Percentiles rank a stretch among this genome's conserved stretches.
Evolutionary conservation across 2,888 invertebrate species (phyloP).

Genomic region (Rhingia campestris): DNA sequence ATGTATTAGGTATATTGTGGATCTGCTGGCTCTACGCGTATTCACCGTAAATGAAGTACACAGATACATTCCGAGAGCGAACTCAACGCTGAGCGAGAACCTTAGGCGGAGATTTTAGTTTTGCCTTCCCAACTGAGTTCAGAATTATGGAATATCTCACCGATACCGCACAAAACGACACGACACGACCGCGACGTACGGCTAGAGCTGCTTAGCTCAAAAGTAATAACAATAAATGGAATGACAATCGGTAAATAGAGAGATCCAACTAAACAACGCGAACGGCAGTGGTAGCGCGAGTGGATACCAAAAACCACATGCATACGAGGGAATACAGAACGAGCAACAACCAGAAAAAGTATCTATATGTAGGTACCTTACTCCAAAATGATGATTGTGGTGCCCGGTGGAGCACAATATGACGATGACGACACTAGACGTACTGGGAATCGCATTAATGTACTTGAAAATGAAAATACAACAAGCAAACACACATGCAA

Average conservation of each 20-base stretch:
- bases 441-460: conserved; percentile 72
- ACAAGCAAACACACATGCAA: conserved; percentile 32
- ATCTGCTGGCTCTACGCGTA: conserved; percentile 43
- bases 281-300: conserved; percentile 8
- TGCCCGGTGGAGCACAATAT: conserved; percentile 15
- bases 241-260: conserved; percentile 71
- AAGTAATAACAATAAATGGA: conserved; percentile 66
- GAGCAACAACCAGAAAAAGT: no score
- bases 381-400: conserved; percentile 58
- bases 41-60: conserved; percentile 52
- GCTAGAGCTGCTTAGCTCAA: conserved; percentile 41
- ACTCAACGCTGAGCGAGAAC: conserved; percentile 21
- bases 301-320: conserved; percentile 61
- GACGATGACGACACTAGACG: conserved; percentile 68
- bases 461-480: conserved; percentile 64
- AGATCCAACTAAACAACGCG: conserved; percentile 54
- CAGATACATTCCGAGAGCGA: conserved; percentile 42
- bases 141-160: conserved; percentile 1
- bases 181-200: not conserved
- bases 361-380: conserved; percentile 54
- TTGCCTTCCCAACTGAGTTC: conserved; percentile 5
- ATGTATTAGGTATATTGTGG: conserved; percentile 56
- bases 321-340: conserved; percentile 26
- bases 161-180: conserved; percentile 36
- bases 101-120: conserved; percentile 30